Percentiles rank a stretch among this genome's conserved stretches.
Conservation (phyloP, 2,888 invertebrate genomes). For the Melipona bicolor region DNA sequence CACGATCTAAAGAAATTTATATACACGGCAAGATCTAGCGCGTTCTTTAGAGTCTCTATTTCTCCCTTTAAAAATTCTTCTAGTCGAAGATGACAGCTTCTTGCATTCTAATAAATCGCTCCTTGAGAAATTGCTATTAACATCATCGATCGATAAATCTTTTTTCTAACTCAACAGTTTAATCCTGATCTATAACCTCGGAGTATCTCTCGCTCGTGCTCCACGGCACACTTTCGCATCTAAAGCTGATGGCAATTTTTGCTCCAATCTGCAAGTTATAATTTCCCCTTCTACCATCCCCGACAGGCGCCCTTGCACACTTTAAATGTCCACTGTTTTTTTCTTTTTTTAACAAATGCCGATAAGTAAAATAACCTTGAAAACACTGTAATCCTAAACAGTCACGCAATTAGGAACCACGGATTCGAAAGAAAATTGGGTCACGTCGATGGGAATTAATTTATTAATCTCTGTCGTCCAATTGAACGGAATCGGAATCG, state of each 20-base stretch:
- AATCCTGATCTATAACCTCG: not conserved
- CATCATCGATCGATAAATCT: too few relatives aligned
- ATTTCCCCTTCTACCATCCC: not conserved
- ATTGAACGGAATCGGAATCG: not conserved
- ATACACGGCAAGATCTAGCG: too few relatives aligned
- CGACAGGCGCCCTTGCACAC: not conserved
- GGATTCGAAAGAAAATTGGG: conserved; percentile 11
- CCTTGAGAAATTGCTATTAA: too few relatives aligned
- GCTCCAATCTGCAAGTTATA: not conserved
- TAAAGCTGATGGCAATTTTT: not conserved
- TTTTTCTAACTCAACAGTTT: too few relatives aligned
- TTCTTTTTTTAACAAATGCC: not conserved
- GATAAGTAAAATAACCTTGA: conserved; percentile 34
- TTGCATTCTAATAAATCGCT: too few relatives aligned
- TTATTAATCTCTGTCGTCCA: not conserved
- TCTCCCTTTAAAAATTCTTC: too few relatives aligned
- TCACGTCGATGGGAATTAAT: conserved; percentile 22
- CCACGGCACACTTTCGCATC: not conserved
- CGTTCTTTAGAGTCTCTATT: too few relatives aligned
- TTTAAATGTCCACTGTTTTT: not conserved
- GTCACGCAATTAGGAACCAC: conserved; percentile 38
- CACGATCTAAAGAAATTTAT: too few relatives aligned
- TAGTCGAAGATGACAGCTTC: too few relatives aligned
- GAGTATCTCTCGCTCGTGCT: not conserved
- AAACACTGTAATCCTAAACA: conserved; percentile 26